Evolutionary conservation across 2,797 vertebrate genomes (phyloP).

Genomic region (Astyanax mexicanus): DNA sequence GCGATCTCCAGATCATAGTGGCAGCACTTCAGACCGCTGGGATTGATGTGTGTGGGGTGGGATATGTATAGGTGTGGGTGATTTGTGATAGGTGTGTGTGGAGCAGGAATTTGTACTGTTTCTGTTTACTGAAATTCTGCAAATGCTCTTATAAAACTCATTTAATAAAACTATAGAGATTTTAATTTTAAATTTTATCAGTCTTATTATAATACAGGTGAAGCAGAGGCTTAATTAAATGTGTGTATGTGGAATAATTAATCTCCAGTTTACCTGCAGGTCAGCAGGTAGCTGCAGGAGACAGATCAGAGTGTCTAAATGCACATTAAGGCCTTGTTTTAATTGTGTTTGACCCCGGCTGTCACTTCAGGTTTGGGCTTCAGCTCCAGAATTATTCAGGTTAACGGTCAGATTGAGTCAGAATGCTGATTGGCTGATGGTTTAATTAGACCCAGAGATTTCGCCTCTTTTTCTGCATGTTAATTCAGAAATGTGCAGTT

Average conservation of each 20-base stretch:
- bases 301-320: constrained; percentile 55
- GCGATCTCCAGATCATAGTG: no score
- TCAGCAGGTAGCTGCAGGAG: constrained; percentile 57
- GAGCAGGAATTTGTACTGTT: no score
- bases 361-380: constrained; percentile 37
- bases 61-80: no score
- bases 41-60: no score
- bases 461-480: neutral
- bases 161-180: no score
- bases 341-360: constrained; percentile 59
- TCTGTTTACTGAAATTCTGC: no score
- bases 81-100: no score
- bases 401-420: neutral
- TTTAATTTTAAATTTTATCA: neutral
- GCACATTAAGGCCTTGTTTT: constrained; percentile 54
- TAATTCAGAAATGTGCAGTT: neutral
- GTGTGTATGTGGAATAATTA: constrained; percentile 59
- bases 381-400: constrained; percentile 20
- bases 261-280: constrained; percentile 64
- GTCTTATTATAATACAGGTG: neutral
- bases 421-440: neutral
- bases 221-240: neutral
- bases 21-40: no score
- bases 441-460: neutral
- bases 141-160: no score